Conservation (phyloP, 2,888 invertebrate genomes). For the Drosophila aldrichi region DNA sequence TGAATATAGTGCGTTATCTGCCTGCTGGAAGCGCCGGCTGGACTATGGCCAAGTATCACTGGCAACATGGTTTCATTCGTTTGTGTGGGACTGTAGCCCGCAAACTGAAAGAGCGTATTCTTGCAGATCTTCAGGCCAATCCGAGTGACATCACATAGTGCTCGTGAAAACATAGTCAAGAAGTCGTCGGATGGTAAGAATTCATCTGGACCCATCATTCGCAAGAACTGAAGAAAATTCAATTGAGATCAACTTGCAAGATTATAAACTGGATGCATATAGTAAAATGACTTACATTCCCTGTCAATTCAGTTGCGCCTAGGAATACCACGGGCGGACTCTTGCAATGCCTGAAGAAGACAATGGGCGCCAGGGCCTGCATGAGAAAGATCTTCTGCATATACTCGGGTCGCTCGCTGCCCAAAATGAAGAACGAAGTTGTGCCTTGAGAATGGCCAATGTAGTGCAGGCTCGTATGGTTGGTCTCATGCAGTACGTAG, state of each 20-base stretch:
- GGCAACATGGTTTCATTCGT: conserved; percentile 88
- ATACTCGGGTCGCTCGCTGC: conserved; percentile 88
- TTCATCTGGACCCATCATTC: conserved; percentile 86
- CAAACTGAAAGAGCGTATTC: conserved; percentile 89
- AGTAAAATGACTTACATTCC: conserved; percentile 83
- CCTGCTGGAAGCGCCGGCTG: conserved; percentile 89
- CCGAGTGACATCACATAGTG: conserved; percentile 87
- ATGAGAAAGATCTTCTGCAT: conserved; percentile 89
- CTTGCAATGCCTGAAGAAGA: conserved; percentile 87
- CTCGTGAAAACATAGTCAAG: conserved; percentile 86
- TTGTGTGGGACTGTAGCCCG: conserved; percentile 87
- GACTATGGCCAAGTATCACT: conserved; percentile 88
- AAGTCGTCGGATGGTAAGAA: conserved; percentile 88
- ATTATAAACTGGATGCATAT: not conserved
- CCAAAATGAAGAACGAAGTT: conserved; percentile 89
- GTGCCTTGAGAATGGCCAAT: conserved; percentile 93
- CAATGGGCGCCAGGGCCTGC: conserved; percentile 90
- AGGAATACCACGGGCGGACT: conserved; percentile 86
- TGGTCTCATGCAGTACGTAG: conserved; percentile 87
- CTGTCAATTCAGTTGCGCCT: conserved; percentile 62
- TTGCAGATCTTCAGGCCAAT: conserved; percentile 88
- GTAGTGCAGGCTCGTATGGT: conserved; percentile 88
- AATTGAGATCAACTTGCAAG: no score
- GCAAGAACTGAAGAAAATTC: conserved; percentile 60
- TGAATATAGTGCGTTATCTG: conserved; percentile 91